Conservation (phyloP, 2,888 invertebrate genomes). For the Spatulosminthurus flaviceps region DNA sequence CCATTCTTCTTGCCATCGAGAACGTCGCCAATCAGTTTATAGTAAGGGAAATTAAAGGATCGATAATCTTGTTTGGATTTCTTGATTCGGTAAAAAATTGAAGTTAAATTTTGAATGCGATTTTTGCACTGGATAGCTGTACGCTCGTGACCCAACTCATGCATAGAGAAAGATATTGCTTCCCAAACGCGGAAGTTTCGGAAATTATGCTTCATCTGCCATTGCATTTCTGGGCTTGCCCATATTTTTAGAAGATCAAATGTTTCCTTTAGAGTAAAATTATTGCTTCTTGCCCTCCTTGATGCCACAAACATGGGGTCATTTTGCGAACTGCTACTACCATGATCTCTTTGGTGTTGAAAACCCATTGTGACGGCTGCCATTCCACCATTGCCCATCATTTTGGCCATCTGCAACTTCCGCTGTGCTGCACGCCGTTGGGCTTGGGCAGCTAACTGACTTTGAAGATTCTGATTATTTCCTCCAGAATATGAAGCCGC, state of each 20-base stretch:
- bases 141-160: conserved; percentile 62
- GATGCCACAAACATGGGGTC: conserved; percentile 62
- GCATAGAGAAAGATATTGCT: conserved; percentile 63
- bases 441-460: conserved; percentile 44
- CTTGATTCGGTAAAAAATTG: conserved; percentile 63
- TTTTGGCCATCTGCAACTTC: conserved; percentile 61
- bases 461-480: conserved; percentile 34
- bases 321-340: conserved; percentile 53
- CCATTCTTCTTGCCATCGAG: conserved; percentile 63
- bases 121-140: conserved; percentile 64
- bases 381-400: conserved; percentile 60
- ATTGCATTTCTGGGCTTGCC: conserved; percentile 64
- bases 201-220: conserved; percentile 62
- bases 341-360: conserved; percentile 49
- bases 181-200: conserved; percentile 63
- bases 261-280: conserved; percentile 63
- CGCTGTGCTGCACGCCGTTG: conserved; percentile 57
- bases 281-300: conserved; percentile 62
- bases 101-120: conserved; percentile 63
- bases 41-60: conserved; percentile 63
- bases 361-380: conserved; percentile 52
- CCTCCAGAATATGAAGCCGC: conserved; percentile 31
- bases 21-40: conserved; percentile 63
- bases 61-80: conserved; percentile 62
- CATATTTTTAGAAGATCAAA: conserved; percentile 63